Conservation (phyloP, 1,140 invertebrate species). For the Calosoma granatense region DNA sequence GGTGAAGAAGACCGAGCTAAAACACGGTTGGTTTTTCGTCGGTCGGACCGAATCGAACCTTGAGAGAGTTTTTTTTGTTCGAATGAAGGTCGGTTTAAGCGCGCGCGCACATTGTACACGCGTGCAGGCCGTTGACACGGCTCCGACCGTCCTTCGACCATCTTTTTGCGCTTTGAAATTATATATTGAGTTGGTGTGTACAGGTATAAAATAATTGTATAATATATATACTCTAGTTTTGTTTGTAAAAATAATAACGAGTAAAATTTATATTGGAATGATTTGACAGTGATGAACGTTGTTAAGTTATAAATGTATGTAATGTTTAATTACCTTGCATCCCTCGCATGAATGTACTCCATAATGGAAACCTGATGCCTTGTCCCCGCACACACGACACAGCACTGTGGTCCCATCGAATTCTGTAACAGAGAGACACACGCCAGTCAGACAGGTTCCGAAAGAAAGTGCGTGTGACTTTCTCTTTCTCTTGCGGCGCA, state of each 20-base stretch:
- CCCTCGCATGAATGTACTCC: slow-evolving; percentile 99
- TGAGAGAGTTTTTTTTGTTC: slow-evolving; percentile 14
- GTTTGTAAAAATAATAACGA: no score
- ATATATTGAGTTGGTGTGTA: no score
- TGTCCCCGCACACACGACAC: slow-evolving; percentile 96
- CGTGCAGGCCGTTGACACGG: slow-evolving; percentile 30
- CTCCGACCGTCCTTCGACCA: slow-evolving; percentile 33
- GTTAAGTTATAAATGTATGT: not conserved
- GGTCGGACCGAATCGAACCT: slow-evolving; percentile 8
- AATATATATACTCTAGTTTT: no score
- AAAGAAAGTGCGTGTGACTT: slow-evolving; percentile 17
- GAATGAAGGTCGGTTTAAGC: slow-evolving; percentile 16
- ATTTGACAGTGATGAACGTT: no score
- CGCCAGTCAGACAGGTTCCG: not conserved
- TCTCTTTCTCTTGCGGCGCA: slow-evolving; percentile 13
- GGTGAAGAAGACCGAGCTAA: not conserved
- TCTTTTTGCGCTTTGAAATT: slow-evolving; percentile 26
- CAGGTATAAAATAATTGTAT: no score
- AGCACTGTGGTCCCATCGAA: slow-evolving; percentile 96
- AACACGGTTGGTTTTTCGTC: not conserved
- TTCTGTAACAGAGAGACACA: slow-evolving; percentile 64
- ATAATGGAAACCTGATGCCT: slow-evolving; percentile 98
- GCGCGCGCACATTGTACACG: slow-evolving; percentile 13
- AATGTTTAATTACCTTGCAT: slow-evolving; percentile 82
- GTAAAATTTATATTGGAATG: no score